Conservation (phyloP, 2,797 vertebrate genomes). For the Falco concolor region DNA sequence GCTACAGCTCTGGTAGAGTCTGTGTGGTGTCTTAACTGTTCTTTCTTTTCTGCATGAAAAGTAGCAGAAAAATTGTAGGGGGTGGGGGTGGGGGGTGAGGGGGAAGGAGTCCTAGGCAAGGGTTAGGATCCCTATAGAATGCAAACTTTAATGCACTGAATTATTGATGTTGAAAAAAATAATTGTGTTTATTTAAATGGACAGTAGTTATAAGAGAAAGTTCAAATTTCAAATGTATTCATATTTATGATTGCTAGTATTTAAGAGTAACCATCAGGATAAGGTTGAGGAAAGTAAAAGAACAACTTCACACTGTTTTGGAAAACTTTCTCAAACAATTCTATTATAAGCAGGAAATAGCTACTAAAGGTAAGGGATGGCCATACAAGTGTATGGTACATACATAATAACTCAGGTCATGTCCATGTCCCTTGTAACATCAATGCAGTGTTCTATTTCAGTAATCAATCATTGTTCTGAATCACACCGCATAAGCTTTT, state of each 20-base stretch:
- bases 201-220: background rate
- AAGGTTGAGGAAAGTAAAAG: background rate
- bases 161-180: background rate
- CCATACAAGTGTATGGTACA: background rate
- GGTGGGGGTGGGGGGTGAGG: no score
- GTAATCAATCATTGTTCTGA: background rate
- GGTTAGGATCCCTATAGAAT: background rate
- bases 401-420: background rate
- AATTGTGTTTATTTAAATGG: background rate
- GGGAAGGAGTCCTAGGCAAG: background rate
- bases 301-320: background rate
- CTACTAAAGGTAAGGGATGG: background rate
- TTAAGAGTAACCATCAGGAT: background rate
- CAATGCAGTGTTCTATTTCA: background rate
- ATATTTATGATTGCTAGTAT: background rate
- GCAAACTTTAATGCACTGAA: background rate
- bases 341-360: background rate
- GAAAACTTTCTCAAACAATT: background rate
- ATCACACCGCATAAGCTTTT: background rate
- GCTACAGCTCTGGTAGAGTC: background rate
- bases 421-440: background rate
- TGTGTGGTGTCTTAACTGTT: background rate
- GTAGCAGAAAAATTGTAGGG: background rate
- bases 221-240: background rate
- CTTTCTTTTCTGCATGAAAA: background rate